Percentiles rank a stretch among this genome's conserved stretches.
Conservation (phyloP, 2,888 invertebrate species). For the Plagodis dolabraria region DNA sequence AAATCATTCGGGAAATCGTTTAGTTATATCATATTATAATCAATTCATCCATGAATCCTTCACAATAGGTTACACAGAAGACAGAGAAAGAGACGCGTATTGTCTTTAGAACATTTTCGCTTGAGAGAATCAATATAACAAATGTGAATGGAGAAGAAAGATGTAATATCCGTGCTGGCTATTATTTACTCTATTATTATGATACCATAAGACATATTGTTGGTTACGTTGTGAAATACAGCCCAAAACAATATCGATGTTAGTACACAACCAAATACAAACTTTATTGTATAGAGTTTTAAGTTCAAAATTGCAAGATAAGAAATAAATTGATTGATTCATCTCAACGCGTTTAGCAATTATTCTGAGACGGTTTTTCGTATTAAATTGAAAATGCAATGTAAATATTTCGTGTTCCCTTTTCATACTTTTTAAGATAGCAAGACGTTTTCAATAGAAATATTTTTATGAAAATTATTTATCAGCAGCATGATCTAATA, state of each 20-base stretch:
- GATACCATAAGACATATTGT: no score
- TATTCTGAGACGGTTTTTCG: constrained; percentile 49
- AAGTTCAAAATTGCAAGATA: constrained; percentile 5
- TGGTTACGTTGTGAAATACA: no score
- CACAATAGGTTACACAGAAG: not conserved
- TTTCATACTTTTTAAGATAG: constrained; percentile 8
- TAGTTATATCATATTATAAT: no score
- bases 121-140: constrained; percentile 26
- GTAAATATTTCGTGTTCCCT: constrained; percentile 42
- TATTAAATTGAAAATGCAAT: constrained; percentile 51
- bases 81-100: constrained; percentile 2
- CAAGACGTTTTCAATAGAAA: not conserved
- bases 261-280: not conserved
- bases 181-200: no score
- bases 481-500: not conserved
- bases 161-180: no score
- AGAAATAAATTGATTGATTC: constrained; percentile 35
- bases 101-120: constrained; percentile 20
- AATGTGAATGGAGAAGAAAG: constrained; percentile 10
- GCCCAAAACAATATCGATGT: not conserved
- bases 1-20: no score
- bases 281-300: not conserved
- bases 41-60: no score
- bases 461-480: constrained; percentile 2
- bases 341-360: constrained; percentile 46